Conservation (phyloP, 1,140 invertebrate genomes). For the Papilio polytes region DNA sequence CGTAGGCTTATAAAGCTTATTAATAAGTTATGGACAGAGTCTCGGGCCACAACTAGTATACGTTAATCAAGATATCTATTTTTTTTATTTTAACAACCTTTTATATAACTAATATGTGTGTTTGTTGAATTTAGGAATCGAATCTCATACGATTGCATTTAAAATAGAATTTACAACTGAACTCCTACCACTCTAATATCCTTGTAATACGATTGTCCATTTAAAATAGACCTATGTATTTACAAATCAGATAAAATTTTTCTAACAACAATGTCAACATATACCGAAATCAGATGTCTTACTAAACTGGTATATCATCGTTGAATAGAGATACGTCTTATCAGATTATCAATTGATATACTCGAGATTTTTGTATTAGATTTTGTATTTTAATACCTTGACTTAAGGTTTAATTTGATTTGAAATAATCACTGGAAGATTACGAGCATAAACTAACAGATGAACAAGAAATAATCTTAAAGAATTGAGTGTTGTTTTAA, state of each 20-base stretch:
- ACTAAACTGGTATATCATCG: conserved; percentile 8
- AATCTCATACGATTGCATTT: neutral
- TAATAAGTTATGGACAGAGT: no score
- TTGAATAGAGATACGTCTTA: conserved; percentile 20
- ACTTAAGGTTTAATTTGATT: conserved; percentile 26
- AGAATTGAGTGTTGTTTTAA: neutral
- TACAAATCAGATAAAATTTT: neutral
- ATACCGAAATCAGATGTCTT: conserved; percentile 1
- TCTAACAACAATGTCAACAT: neutral
- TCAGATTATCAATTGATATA: conserved; percentile 27
- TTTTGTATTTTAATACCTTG: neutral
- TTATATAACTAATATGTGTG: no score
- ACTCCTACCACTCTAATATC: neutral
- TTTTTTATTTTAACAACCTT: no score
- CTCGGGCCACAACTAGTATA: no score
- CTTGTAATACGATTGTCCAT: neutral
- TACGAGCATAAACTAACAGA: conserved; percentile 23
- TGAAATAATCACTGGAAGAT: conserved; percentile 40
- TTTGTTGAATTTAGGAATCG: neutral
- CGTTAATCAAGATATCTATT: no score
- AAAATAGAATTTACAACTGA: neutral
- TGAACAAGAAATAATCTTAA: conserved; percentile 10
- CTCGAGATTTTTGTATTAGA: conserved; percentile 40
- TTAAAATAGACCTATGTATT: conserved; percentile 8
- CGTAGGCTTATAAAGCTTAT: no score